Base-by-base conservation (phyloP, 2,113 vertebrate species). In the Microcebus lehilahytsara region DNA sequence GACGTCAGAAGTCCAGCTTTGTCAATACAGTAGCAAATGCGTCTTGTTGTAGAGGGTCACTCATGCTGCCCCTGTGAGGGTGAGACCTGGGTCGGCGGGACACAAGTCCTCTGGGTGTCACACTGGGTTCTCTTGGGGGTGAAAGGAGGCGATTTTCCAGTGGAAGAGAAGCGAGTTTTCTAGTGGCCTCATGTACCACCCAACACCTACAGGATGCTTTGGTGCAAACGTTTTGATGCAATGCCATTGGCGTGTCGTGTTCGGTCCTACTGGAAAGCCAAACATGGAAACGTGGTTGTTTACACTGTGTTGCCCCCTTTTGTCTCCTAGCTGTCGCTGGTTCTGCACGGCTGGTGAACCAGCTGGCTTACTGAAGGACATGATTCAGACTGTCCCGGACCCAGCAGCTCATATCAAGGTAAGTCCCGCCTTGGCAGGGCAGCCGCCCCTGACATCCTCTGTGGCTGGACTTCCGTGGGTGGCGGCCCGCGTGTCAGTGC, bases 361-460 rank as follows among this genome's bases (percentile, higher is more conserved):
- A 69, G 5, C 30, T 98, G 96, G 95, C 97, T 96, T 96, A 69
- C 94, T 97, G 83, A 98, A 99, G 99, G 99, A 98, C 99, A 99
- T 99, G 99, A 98, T 99, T 98, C 99, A 99, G 98, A 98, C 98
- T 98, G 99, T 99, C 98, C 98, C 98, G 74, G 99, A 99, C 98
- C 98, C 98, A 98, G 98, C 98, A 98, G 98, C 98, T 97, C 98
- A 98, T 95, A 98, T 99, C 98, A 98, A 99, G 98, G 99, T 99
- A 98, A 98, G 98, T 97, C 72, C 97, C 78, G 17, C 6, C 9
- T 4, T 2, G 34, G 22, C 56, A 0, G 0, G 27, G 23, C 32
- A 19, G 40, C 16, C 0, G 14, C 1, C n/a, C 11, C 9, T 2
- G 49, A 34, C 80, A 34, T 66, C 75, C 27, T 42, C 7, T 72